Evolutionary conservation across 2,888 invertebrate species (phyloP).

Genomic region (Coleophora flavipennella): DNA sequence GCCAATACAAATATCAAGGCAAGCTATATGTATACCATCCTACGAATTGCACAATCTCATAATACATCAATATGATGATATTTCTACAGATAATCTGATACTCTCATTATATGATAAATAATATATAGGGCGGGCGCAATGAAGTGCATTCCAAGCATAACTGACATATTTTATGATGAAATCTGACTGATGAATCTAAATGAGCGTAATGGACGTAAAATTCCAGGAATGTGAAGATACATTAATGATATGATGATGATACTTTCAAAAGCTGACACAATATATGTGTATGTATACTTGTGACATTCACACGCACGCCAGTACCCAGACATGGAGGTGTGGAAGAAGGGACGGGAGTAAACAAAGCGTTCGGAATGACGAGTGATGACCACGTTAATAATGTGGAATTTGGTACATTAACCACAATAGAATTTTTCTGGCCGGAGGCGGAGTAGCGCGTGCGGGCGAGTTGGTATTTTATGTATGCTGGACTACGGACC

Average conservation of each 20-base stretch:
- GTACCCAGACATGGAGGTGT: constrained; percentile 22
- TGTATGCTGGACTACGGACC: constrained; percentile 27
- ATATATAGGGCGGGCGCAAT: constrained; percentile 21
- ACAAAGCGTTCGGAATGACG: constrained; percentile 37
- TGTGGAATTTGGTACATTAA: constrained; percentile 66
- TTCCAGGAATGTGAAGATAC: constrained; percentile 39
- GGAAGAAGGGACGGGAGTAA: constrained; percentile 36
- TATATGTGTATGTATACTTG: too few species aligned
- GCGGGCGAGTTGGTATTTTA: constrained; percentile 30
- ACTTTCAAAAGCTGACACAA: constrained; percentile 32
- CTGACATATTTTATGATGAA: constrained; percentile 34
- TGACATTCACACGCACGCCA: constrained; percentile 25
- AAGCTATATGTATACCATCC: constrained; percentile 16
- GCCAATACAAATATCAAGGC: constrained; percentile 29
- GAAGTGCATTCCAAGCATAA: constrained; percentile 40
- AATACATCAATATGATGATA: constrained; percentile 18
- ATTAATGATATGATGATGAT: constrained; percentile 31
- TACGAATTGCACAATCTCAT: constrained; percentile 22
- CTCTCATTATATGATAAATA: constrained; percentile 26
- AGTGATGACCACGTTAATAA: constrained; percentile 53
- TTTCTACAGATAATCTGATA: constrained; percentile 24
- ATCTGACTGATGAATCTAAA: constrained; percentile 38
- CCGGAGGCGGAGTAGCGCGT: constrained; percentile 55
- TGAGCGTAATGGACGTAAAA: constrained; percentile 42
- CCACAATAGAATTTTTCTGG: constrained; percentile 67